A percentile compares a stretch with the other conserved stretches of the same genome.
Conservation (phyloP, 2,797 vertebrate genomes). For the Aviceda leuphotes region DNA sequence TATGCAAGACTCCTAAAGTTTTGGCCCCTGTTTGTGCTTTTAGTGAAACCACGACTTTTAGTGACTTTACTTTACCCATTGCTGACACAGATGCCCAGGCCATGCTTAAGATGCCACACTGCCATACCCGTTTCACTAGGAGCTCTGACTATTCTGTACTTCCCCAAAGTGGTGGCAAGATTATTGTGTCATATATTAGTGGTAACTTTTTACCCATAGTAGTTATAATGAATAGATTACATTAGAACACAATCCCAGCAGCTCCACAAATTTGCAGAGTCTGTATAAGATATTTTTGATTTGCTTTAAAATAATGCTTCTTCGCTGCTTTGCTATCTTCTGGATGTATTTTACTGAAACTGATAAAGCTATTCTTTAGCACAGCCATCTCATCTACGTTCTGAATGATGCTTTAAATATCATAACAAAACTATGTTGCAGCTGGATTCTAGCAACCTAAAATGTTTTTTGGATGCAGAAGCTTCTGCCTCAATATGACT, state of each 20-base stretch:
- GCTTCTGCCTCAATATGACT: not conserved
- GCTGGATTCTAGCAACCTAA: conserved; percentile 21
- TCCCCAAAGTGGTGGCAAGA: not conserved
- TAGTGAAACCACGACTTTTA: not conserved
- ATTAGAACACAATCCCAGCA: not conserved
- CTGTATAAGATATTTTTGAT: not conserved
- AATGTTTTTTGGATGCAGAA: conserved; percentile 11
- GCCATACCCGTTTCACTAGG: not conserved
- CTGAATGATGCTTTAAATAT: conserved; percentile 12
- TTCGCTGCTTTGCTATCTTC: not conserved
- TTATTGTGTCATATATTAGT: not conserved
- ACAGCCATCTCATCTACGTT: conserved; percentile 1
- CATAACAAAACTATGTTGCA: not conserved
- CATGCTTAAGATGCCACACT: not conserved
- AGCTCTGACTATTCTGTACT: not conserved
- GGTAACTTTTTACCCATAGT: not conserved
- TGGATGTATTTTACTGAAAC: conserved; percentile 7
- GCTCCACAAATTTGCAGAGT: not conserved
- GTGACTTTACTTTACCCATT: not conserved
- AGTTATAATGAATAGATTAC: not conserved
- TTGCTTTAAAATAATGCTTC: not conserved
- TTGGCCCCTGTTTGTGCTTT: not conserved
- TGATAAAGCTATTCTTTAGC: not conserved
- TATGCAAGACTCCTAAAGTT: not conserved
- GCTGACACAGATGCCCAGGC: not conserved